Conservation (phyloP, 2,888 invertebrate genomes). For the Andrena hattorfiana region DNA sequence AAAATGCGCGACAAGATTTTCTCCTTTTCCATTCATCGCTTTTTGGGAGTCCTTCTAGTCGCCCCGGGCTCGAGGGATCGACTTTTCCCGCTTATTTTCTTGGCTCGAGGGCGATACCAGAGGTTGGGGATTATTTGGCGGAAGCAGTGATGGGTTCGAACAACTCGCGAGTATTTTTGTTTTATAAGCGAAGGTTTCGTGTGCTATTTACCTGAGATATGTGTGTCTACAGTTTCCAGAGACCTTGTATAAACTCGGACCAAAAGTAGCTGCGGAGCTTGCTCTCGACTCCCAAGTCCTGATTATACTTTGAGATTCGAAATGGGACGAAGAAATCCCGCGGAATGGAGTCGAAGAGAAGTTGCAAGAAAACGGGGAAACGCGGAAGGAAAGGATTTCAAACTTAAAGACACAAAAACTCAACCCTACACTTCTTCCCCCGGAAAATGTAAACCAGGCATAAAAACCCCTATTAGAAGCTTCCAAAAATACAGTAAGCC, state of each 20-base stretch:
- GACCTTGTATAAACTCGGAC: too few relatives aligned
- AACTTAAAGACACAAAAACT: background rate
- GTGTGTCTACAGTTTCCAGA: too few relatives aligned
- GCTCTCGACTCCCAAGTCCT: constrained; percentile 1
- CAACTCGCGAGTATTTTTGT: background rate
- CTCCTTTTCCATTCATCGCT: background rate
- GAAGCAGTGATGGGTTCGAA: background rate
- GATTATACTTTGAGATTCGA: constrained; percentile 9
- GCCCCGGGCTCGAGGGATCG: background rate
- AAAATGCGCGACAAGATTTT: constrained; percentile 1
- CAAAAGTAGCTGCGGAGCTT: too few relatives aligned
- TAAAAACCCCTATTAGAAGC: too few relatives aligned
- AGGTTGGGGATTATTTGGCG: background rate
- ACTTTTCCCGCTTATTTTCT: background rate
- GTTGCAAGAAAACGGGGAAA: background rate
- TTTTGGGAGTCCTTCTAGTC: background rate
- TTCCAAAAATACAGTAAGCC: too few relatives aligned
- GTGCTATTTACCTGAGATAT: background rate
- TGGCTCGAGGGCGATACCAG: background rate
- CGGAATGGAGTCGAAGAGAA: background rate
- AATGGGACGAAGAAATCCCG: background rate
- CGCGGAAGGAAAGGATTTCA: background rate
- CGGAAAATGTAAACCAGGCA: too few relatives aligned
- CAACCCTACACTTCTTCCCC: too few relatives aligned
- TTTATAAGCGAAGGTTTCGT: background rate